Percentiles rank a stretch among this genome's conserved stretches.
Evolutionary conservation across 2,888 invertebrate species (phyloP).

Genomic region (Sinopyrophorus schimmeli): DNA sequence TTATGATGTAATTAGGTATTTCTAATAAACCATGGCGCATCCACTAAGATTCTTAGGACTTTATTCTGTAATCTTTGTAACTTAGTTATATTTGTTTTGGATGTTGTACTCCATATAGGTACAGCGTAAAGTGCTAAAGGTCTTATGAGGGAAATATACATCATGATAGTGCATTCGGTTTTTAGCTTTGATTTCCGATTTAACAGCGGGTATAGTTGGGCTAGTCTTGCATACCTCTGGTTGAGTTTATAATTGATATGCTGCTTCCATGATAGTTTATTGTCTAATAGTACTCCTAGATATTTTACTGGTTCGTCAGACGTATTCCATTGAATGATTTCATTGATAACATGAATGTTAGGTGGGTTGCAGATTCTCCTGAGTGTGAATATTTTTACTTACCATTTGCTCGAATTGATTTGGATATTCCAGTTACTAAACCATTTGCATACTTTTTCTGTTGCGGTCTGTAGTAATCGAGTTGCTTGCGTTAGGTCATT

Average conservation of each 20-base stretch:
- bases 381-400: conserved; percentile 1
- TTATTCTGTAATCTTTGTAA: conserved; percentile 12
- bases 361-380: neutral
- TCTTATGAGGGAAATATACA: conserved; percentile 13
- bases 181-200: conserved; percentile 1
- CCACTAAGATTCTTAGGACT: conserved; percentile 7
- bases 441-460: neutral
- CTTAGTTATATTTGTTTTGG: conserved; percentile 3
- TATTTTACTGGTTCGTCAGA: conserved; percentile 2
- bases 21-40: conserved; percentile 4
- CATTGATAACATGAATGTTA: neutral
- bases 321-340: neutral
- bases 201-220: neutral
- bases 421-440: conserved; percentile 4
- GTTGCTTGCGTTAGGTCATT: too few relatives aligned
- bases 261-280: neutral
- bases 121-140: conserved; percentile 1
- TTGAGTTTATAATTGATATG: conserved; percentile 7
- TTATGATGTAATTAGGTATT: conserved; percentile 1
- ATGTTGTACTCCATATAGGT: conserved; percentile 4
- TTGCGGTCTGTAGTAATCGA: conserved; percentile 6
- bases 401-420: neutral
- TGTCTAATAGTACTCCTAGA: conserved; percentile 4
- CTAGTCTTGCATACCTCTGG: conserved; percentile 3
- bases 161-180: conserved; percentile 4